Evolutionary conservation across 2,113 vertebrate species (phyloP).

Genomic region (Mungos mungo): DNA sequence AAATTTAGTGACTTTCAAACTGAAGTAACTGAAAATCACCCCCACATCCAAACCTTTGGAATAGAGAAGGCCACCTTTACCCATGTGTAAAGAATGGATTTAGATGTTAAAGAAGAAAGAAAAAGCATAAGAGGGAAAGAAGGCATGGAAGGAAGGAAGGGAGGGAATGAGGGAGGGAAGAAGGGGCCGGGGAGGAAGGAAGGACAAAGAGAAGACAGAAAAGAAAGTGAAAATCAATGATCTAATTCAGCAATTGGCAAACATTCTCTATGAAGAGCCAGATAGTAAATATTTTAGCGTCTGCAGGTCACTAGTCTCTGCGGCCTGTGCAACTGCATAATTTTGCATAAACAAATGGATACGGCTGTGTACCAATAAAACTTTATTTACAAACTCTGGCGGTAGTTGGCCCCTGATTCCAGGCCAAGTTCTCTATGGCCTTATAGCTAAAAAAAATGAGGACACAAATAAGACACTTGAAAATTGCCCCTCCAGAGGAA

Average conservation of each 20-base stretch:
- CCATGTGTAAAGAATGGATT: not conserved
- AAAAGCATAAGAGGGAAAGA: not conserved
- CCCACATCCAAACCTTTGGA: not conserved
- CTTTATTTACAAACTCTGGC: slow-evolving; percentile 5
- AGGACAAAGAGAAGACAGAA: not conserved
- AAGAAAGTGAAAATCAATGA: not conserved
- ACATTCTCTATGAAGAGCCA: not conserved
- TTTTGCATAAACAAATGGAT: not conserved
- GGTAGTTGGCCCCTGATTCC: not conserved
- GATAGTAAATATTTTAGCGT: not conserved
- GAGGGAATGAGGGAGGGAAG: too few relatives aligned
- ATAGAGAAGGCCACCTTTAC: not conserved
- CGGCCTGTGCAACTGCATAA: not conserved
- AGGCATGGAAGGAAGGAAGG: not conserved
- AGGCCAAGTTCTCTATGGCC: not conserved
- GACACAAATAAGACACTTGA: not conserved
- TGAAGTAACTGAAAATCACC: not conserved
- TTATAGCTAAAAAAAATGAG: not conserved
- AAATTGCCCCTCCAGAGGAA: not conserved
- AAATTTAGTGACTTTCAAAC: not conserved
- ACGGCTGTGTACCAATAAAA: not conserved
- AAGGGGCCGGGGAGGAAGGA: not conserved
- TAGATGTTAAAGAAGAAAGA: not conserved
- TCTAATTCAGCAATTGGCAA: not conserved
- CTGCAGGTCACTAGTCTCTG: not conserved